phyloP scores from a whole-genome alignment of 2,888 invertebrate genomes.

The Crematogaster levior region DNA sequence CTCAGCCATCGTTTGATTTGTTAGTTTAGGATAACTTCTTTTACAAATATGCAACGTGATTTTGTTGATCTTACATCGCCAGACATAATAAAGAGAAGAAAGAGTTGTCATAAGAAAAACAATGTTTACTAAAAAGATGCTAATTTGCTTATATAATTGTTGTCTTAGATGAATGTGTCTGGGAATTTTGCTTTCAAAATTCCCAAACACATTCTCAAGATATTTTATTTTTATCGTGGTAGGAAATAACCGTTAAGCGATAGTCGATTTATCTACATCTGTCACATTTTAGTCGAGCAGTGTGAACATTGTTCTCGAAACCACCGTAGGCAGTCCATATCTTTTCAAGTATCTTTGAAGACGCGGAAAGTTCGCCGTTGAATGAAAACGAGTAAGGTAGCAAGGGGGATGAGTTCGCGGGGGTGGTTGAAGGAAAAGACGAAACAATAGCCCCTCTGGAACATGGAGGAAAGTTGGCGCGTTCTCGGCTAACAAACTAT shows the following conservation, averaged over 20 bases:
- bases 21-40: background rate
- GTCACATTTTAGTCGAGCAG: background rate
- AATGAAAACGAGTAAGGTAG: background rate
- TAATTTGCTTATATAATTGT: no score
- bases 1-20: background rate
- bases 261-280: background rate
- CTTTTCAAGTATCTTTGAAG: conserved; percentile 13
- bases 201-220: background rate
- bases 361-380: conserved; percentile 1
- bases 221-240: background rate
- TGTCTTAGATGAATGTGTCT: no score
- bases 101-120: background rate
- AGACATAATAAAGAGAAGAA: background rate
- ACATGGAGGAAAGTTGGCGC: conserved; percentile 44
- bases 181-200: no score
- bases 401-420: background rate
- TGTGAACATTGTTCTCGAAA: conserved; percentile 10
- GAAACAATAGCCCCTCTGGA: conserved; percentile 52
- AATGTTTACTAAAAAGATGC: background rate
- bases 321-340: background rate
- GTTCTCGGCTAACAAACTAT: conserved; percentile 73
- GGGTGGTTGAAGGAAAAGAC: conserved; percentile 6
- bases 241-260: background rate
- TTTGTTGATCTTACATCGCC: background rate
- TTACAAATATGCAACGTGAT: background rate